Conservation (phyloP, 2,888 invertebrate genomes). For the Zele albiditarsus region DNA sequence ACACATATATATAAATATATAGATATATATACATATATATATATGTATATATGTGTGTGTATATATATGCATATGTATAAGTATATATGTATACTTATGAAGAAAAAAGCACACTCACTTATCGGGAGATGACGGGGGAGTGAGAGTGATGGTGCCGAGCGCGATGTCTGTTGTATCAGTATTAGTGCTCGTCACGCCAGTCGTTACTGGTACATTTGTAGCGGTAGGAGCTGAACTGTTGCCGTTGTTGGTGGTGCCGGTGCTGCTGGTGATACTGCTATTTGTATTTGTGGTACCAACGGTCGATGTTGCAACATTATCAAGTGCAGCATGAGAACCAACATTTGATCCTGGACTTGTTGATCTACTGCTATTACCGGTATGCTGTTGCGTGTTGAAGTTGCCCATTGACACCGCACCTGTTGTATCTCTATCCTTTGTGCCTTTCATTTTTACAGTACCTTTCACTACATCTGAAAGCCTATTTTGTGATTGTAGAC, state of each 20-base stretch:
- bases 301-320: constrained; percentile 46
- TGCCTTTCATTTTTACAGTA: constrained; percentile 77
- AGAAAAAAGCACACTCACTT: constrained; percentile 74
- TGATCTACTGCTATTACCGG: constrained; percentile 65
- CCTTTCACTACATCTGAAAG: constrained; percentile 88
- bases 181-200: constrained; percentile 57
- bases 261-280: not conserved
- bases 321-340: constrained; percentile 45
- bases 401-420: constrained; percentile 12
- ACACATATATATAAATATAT: constrained; percentile 25
- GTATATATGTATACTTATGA: constrained; percentile 51
- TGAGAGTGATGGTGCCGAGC: constrained; percentile 74
- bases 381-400: constrained; percentile 55
- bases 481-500: constrained; percentile 76
- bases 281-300: constrained; percentile 34
- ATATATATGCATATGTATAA: constrained; percentile 51
- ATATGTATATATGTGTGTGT: constrained; percentile 46
- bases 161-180: constrained; percentile 68
- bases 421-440: constrained; percentile 64
- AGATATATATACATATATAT: constrained; percentile 43
- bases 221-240: constrained; percentile 31
- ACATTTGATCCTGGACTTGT: constrained; percentile 64
- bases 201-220: constrained; percentile 47
- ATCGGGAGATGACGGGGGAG: constrained; percentile 79
- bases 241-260: not conserved